phyloP scores from a whole-genome alignment of 2,888 invertebrate genomes.

The Orthosia gothica region DNA sequence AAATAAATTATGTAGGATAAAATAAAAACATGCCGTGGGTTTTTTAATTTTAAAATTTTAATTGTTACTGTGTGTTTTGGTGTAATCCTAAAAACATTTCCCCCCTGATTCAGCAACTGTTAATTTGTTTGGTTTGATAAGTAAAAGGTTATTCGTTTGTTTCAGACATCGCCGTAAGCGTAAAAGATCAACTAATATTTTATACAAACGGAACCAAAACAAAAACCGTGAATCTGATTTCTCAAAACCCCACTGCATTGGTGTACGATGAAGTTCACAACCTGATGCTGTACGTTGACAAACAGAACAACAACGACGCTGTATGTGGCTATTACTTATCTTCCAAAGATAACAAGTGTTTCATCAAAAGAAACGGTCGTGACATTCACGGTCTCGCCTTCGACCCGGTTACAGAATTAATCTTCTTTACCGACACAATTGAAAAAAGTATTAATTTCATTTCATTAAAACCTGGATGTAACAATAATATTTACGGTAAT shows the following conservation, averaged over 20 bases:
- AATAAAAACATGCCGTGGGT: too few species aligned
- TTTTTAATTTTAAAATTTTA: too few species aligned
- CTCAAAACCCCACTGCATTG: neutral
- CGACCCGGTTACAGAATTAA: slow-evolving; percentile 93
- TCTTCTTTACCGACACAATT: slow-evolving; percentile 96
- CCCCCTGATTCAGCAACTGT: too few species aligned
- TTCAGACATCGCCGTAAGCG: slow-evolving; percentile 89
- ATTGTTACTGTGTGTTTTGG: too few species aligned
- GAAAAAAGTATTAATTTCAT: slow-evolving; percentile 92
- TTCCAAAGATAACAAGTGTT: slow-evolving; percentile 81
- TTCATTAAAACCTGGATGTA: slow-evolving; percentile 79
- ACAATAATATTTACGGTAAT: slow-evolving; percentile 81
- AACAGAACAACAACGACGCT: too few species aligned
- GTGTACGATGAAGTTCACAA: too few species aligned
- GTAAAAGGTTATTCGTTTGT: slow-evolving; percentile 72
- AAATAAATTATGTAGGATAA: too few species aligned
- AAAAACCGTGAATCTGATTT: neutral
- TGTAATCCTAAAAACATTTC: too few species aligned
- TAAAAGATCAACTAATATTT: slow-evolving; percentile 92
- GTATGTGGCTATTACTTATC: slow-evolving; percentile 36
- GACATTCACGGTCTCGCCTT: slow-evolving; percentile 93
- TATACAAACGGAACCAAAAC: slow-evolving; percentile 85
- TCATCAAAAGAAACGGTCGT: slow-evolving; percentile 81
- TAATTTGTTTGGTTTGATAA: too few species aligned
- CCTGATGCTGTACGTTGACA: too few species aligned